phyloP scores from a whole-genome alignment of 2,888 invertebrate species.

The Gymnoscelis rufifasciata region DNA sequence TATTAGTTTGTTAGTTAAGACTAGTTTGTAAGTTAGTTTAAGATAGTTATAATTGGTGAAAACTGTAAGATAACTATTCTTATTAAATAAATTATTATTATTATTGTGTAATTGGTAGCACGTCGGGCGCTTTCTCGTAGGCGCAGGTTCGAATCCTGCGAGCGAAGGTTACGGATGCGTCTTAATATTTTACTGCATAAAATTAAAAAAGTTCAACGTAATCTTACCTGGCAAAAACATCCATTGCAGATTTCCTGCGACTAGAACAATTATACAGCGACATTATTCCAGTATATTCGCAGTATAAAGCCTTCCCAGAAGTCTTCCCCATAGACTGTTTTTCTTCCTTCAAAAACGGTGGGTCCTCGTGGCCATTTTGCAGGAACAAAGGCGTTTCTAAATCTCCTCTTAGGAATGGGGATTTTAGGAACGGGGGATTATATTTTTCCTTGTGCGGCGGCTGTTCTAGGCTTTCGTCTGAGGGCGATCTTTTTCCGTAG shows the following conservation, averaged over 20 bases:
- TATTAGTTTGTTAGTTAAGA: too few relatives aligned
- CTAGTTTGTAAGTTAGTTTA: too few relatives aligned
- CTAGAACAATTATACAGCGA: slow-evolving; percentile 41
- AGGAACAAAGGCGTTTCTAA: not conserved
- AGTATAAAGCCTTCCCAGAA: slow-evolving; percentile 22
- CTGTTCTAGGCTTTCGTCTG: not conserved
- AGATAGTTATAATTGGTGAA: too few relatives aligned
- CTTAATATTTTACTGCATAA: too few relatives aligned
- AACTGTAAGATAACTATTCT: too few relatives aligned
- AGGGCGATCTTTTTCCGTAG: slow-evolving; percentile 56
- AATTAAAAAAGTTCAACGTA: too few relatives aligned
- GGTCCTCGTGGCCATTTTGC: not conserved
- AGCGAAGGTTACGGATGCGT: too few relatives aligned
- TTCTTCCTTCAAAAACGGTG: not conserved
- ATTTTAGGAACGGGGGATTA: not conserved
- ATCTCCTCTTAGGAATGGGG: slow-evolving; percentile 3
- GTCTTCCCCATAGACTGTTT: too few relatives aligned
- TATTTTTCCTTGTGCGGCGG: not conserved
- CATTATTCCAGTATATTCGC: slow-evolving; percentile 45
- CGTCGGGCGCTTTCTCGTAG: too few relatives aligned
- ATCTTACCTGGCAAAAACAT: not conserved
- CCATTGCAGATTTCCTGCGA: not conserved
- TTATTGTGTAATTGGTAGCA: not conserved
- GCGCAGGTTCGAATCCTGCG: too few relatives aligned
- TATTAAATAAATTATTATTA: too few relatives aligned